A percentile compares a stretch with the other conserved stretches of the same genome.
These are phyloP conservation scores for Cirrhinus mrigala DNA, from an alignment of 2,797 vertebrate genomes.

Conservation along the genomic window DNA sequence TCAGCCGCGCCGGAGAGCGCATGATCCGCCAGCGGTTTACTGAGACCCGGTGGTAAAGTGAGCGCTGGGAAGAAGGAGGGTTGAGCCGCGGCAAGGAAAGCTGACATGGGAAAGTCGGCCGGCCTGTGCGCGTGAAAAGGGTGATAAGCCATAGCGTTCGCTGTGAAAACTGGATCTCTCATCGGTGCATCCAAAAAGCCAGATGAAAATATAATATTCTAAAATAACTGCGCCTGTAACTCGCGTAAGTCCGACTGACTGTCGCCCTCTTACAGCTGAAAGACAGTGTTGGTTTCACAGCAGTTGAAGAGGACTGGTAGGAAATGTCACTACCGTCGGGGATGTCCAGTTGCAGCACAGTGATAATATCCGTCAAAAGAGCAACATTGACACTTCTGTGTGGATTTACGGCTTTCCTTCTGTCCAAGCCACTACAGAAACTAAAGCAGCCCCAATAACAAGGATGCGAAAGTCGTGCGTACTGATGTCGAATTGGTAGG, in stretches of 20 bases:
- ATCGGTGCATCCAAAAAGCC: conserved; percentile 84
- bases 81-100: conserved; percentile 83
- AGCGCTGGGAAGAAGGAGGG: conserved; percentile 84
- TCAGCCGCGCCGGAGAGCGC: conserved; percentile 83
- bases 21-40: conserved; percentile 80
- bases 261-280: conserved; percentile 22
- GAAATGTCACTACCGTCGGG: conserved; percentile 50
- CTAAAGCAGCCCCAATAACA: conserved; percentile 44
- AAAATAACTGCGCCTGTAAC: conserved; percentile 42
- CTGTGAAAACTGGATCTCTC: conserved; percentile 89
- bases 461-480: conserved; percentile 62
- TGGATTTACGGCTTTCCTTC: conserved; percentile 28
- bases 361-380: conserved; percentile 58
- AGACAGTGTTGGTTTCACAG: conserved; percentile 14
- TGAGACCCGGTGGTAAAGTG: conserved; percentile 80
- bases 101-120: conserved; percentile 87
- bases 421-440: conserved; percentile 35
- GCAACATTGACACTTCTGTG: conserved; percentile 46
- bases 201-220: conserved; percentile 59
- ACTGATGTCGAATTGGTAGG: conserved; percentile 73
- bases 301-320: conserved; percentile 63
- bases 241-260: conserved; percentile 50
- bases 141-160: conserved; percentile 91
- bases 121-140: conserved; percentile 88
- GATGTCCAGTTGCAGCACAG: conserved; percentile 52